These are phyloP conservation scores for Camelus dromedarius DNA, from an alignment of 2,113 vertebrate species.

Conservation along the genomic window DNA sequence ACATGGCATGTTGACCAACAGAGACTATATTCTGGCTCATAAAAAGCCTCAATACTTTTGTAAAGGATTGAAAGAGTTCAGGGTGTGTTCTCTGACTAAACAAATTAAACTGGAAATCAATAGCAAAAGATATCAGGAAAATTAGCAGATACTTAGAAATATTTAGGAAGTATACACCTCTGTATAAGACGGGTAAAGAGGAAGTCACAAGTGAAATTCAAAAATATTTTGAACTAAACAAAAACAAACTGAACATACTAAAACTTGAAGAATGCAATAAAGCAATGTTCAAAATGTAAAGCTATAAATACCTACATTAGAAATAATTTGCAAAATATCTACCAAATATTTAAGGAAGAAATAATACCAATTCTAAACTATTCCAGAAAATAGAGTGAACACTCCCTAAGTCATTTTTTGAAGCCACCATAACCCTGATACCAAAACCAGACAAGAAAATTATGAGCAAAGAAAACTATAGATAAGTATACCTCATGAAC, in stretches of 20 bases:
- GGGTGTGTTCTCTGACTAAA: background rate
- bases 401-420: background rate
- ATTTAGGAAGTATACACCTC: background rate
- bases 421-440: background rate
- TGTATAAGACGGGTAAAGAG: background rate
- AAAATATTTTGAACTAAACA: background rate
- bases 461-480: background rate
- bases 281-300: background rate
- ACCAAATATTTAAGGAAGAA: slow-evolving; percentile 15
- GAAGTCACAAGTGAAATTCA: background rate
- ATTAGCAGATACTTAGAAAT: background rate
- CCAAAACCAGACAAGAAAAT: background rate
- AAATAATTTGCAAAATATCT: background rate
- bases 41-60: background rate
- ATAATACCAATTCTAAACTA: background rate
- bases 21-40: background rate
- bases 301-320: background rate
- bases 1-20: background rate
- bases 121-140: background rate
- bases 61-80: background rate
- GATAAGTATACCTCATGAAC: background rate
- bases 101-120: background rate
- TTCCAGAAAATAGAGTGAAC: background rate
- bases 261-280: background rate
- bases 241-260: slow-evolving; percentile 4